Conservation (phyloP, 2,113 vertebrate genomes). For the Cephalopholis sonnerati region DNA sequence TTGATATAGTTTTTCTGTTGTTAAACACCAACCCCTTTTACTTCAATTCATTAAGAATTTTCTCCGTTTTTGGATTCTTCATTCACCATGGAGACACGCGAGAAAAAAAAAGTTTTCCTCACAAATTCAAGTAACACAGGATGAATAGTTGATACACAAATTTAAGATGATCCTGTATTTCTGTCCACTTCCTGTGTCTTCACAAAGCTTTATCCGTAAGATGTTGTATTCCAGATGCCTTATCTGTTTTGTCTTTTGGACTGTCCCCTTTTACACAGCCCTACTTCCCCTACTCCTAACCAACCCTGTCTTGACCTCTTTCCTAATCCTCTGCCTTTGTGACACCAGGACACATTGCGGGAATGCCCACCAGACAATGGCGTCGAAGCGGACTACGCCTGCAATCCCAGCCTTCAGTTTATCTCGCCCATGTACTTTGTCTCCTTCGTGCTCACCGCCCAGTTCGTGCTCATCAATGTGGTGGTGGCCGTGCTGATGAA, state of each 20-base stretch:
- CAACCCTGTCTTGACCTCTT: neutral
- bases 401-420: slow-evolving; percentile 94
- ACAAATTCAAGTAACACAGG: too few species aligned
- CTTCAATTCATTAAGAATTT: too few species aligned
- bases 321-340: slow-evolving; percentile 10
- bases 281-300: neutral
- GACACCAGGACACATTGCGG: slow-evolving; percentile 92
- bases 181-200: neutral
- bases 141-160: too few species aligned
- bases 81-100: too few species aligned
- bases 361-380: slow-evolving; percentile 91
- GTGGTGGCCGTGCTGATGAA: slow-evolving; percentile 99
- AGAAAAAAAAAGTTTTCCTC: too few species aligned
- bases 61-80: too few species aligned
- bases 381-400: slow-evolving; percentile 88
- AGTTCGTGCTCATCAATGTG: slow-evolving; percentile 99
- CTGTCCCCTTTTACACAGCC: neutral
- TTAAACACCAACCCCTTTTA: too few species aligned
- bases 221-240: neutral
- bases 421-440: slow-evolving; percentile 99
- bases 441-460: slow-evolving; percentile 99
- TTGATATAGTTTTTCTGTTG: too few species aligned
- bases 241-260: neutral
- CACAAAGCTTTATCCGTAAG: neutral
- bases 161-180: neutral